These are phyloP conservation scores for Geococcyx californianus DNA, from an alignment of 2,113 vertebrate genomes.

Conservation along the genomic window DNA sequence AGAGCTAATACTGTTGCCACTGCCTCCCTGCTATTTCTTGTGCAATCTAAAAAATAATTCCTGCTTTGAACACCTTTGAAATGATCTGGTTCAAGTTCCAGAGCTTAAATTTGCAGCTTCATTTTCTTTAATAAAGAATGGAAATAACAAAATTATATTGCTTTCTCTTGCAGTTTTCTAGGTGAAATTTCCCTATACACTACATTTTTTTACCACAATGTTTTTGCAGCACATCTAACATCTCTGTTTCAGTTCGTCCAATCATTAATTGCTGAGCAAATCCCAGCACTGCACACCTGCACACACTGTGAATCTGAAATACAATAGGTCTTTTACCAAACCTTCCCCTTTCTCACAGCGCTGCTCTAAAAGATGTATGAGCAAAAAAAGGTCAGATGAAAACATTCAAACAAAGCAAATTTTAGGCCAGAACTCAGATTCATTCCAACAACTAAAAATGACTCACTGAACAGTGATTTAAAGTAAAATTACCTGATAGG, in stretches of 20 bases:
- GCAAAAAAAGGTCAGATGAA: neutral
- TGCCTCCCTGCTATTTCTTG: neutral
- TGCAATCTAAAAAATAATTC: neutral
- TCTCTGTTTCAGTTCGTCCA: neutral
- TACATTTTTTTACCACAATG: neutral
- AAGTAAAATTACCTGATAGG: neutral
- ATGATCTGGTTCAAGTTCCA: neutral
- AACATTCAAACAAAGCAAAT: neutral
- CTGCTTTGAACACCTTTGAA: neutral
- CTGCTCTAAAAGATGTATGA: neutral
- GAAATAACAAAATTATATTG: neutral
- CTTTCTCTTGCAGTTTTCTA: neutral
- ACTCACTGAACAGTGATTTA: neutral
- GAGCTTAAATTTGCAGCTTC: neutral
- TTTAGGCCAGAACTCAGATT: neutral
- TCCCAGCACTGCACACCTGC: neutral
- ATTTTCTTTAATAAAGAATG: neutral
- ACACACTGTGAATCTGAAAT: neutral
- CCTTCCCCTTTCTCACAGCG: neutral
- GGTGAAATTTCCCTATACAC: neutral
- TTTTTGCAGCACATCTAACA: neutral
- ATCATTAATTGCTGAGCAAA: neutral
- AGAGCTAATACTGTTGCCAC: neutral
- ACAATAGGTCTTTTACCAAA: neutral
- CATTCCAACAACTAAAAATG: neutral